A percentile compares a stretch with the other conserved stretches of the same genome.
These are phyloP conservation scores for Zosterops pallidus DNA, from an alignment of 2,113 vertebrate genomes.

Conservation along the genomic window DNA sequence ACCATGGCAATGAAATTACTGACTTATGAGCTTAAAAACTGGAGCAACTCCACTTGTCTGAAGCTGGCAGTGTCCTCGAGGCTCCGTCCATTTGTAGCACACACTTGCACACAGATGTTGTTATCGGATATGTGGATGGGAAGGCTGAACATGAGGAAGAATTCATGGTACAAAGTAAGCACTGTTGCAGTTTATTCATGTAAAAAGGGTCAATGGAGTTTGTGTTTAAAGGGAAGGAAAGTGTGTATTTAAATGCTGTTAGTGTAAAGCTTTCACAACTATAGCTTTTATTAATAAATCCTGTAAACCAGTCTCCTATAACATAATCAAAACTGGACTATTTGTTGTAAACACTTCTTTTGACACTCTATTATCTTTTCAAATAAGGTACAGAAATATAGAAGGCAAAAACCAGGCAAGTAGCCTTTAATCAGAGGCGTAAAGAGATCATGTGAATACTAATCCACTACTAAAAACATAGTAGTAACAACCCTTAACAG, in stretches of 20 bases:
- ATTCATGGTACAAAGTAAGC: slow-evolving; percentile 99
- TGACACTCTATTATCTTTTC: slow-evolving; percentile 70
- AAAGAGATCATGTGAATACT: slow-evolving; percentile 68
- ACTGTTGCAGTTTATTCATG: background rate
- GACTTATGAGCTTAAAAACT: slow-evolving; percentile 97
- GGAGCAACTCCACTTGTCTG: slow-evolving; percentile 98
- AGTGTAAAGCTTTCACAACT: background rate
- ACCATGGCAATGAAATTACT: slow-evolving; percentile 99
- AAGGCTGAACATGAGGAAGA: slow-evolving; percentile 98
- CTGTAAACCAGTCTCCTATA: slow-evolving; percentile 21
- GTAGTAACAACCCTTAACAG: slow-evolving; percentile 53
- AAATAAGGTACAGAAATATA: slow-evolving; percentile 76
- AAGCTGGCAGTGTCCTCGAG: slow-evolving; percentile 96
- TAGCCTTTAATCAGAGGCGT: slow-evolving; percentile 63
- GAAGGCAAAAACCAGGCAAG: slow-evolving; percentile 72
- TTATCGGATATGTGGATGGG: slow-evolving; percentile 99
- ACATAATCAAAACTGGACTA: slow-evolving; percentile 38
- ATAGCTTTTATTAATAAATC: slow-evolving; percentile 38
- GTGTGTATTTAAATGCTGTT: background rate
- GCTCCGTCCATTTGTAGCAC: slow-evolving; percentile 92
- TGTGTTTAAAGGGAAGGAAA: background rate
- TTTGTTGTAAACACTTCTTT: slow-evolving; percentile 63
- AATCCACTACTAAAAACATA: slow-evolving; percentile 69
- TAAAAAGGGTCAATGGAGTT: background rate
- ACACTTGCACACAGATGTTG: slow-evolving; percentile 97